These are phyloP conservation scores for Saimiri boliviensis DNA, from an alignment of 2,113 vertebrate species.

Conservation along the genomic window DNA sequence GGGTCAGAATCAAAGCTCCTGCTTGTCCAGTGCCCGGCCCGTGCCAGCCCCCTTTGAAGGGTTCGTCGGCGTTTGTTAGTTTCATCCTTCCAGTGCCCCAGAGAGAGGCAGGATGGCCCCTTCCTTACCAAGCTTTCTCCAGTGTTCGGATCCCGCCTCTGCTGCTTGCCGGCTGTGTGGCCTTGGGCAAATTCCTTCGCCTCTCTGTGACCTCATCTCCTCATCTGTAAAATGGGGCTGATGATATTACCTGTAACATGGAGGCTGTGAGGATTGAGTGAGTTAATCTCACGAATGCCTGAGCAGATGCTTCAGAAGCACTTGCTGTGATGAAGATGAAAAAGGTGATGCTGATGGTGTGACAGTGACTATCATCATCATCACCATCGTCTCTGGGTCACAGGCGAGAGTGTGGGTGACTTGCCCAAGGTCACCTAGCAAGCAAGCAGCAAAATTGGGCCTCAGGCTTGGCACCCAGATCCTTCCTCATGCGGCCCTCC, in stretches of 20 bases:
- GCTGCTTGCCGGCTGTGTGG: not conserved
- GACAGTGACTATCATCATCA: accelerated
- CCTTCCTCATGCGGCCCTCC: not conserved
- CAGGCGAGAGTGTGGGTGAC: accelerated
- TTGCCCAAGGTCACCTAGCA: not conserved
- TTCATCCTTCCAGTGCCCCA: not conserved
- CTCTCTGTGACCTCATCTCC: not conserved
- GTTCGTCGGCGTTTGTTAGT: accelerated
- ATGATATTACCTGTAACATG: accelerated
- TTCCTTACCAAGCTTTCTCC: accelerated
- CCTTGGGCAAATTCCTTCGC: not conserved
- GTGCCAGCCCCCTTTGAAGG: not conserved
- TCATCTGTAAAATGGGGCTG: not conserved
- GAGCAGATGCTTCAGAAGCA: not conserved
- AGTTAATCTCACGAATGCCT: accelerated
- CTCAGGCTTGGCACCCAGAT: accelerated
- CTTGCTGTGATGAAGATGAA: not conserved
- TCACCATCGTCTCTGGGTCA: accelerated
- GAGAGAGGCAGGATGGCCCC: not conserved
- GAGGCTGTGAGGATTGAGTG: too few relatives aligned
- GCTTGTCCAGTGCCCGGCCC: accelerated
- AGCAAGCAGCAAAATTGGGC: not conserved
- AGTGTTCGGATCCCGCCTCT: not conserved
- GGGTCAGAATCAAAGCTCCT: not conserved
- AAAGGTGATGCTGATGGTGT: accelerated